A percentile compares a stretch with the other conserved stretches of the same genome.
phyloP scores from a whole-genome alignment of 53 echinoderm and acorn worm genomes.

The Zoroaster sp. region DNA sequence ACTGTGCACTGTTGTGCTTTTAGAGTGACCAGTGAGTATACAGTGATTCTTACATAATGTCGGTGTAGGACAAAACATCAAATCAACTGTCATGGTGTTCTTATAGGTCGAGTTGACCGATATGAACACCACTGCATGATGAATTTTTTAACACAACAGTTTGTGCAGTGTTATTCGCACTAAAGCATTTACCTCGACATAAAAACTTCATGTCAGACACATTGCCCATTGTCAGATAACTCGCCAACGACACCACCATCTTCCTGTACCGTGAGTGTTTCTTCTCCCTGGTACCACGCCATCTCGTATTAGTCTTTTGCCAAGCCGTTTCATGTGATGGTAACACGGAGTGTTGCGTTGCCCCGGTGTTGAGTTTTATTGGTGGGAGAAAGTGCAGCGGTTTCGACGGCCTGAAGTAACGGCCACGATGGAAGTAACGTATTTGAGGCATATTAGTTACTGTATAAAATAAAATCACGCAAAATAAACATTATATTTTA shows the following conservation, averaged over 20 bases:
- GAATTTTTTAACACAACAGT: neutral
- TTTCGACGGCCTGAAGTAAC: conserved; percentile 72
- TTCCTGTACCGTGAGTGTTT: conserved; percentile 59
- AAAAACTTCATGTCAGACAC: conserved; percentile 87
- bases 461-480: neutral
- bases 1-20: too few species aligned
- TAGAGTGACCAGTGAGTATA: too few species aligned
- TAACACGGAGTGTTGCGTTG: neutral
- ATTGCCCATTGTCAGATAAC: conserved; percentile 71
- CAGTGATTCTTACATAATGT: too few species aligned
- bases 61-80: too few species aligned
- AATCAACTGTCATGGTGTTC: too few species aligned
- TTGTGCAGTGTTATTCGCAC: neutral
- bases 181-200: conserved; percentile 66
- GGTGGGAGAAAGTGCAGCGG: conserved; percentile 85
- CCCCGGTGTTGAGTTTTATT: conserved; percentile 53
- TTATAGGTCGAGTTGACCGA: too few species aligned
- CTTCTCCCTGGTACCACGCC: conserved; percentile 4
- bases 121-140: too few species aligned
- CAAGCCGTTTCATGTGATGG: neutral
- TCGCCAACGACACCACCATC: conserved; percentile 69
- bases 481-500: too few species aligned
- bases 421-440: conserved; percentile 79
- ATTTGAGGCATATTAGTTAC: neutral
- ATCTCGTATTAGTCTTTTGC: neutral